Percentiles rank a stretch among this genome's conserved stretches.
phyloP scores from a whole-genome alignment of 37 sponge, comb jelly and placozoan genomes.

The Theonella swinhoei region DNA sequence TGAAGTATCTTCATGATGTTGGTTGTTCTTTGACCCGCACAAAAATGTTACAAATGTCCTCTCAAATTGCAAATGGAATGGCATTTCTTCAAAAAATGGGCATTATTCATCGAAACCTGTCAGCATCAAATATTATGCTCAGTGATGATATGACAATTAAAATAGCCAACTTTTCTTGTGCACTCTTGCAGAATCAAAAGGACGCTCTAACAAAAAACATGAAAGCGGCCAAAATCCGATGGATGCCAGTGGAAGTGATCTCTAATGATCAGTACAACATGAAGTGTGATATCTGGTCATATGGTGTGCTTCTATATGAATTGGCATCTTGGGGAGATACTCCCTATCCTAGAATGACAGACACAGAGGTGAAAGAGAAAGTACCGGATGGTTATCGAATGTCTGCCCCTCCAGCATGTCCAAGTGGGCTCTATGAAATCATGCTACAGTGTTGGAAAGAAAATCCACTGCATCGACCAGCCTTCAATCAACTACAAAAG shows the following conservation, averaged over 20 bases:
- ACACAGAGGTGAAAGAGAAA: not conserved
- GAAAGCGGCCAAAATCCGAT: not conserved
- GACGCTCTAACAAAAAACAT: not conserved
- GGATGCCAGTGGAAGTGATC: not conserved
- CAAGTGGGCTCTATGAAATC: not conserved
- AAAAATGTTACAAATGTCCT: not conserved
- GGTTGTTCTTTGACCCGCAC: not conserved
- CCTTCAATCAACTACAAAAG: not conserved
- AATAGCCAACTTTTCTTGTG: not conserved
- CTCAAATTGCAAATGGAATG: not conserved
- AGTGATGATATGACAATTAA: not conserved
- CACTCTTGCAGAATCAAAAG: not conserved
- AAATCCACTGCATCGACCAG: not conserved
- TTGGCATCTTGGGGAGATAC: not conserved
- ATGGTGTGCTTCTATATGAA: constrained; percentile 2
- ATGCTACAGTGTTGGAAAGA: constrained; percentile 6
- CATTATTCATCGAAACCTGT: constrained; percentile 17
- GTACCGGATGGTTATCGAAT: constrained; percentile 2
- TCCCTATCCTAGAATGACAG: constrained; percentile 2
- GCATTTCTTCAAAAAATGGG: not conserved
- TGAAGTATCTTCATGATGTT: not conserved
- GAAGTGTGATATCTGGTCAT: constrained; percentile 14
- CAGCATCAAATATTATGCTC: not conserved
- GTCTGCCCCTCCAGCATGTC: not conserved
- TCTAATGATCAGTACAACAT: not conserved